Evolutionary conservation across 2,888 invertebrate species (phyloP), one percentile per base, ranked within the genome.

Genomic region (Creontiades dilutus): DNA sequence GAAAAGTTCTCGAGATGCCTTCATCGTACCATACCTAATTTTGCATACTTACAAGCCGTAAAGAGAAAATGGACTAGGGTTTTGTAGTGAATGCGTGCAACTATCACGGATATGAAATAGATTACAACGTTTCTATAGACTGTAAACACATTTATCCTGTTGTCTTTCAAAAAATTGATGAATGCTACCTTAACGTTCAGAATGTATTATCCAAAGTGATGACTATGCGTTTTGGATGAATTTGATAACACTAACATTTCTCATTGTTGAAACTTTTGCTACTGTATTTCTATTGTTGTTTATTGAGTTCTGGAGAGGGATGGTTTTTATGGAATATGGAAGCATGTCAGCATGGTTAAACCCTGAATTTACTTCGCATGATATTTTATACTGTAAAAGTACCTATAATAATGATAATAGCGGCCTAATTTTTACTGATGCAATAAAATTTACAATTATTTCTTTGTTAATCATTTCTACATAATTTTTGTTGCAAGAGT

Each of bases 281-380:
- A 23, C 68, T 19, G 68, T 19, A 12, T 68, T 57, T 16, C n/a
- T n/a, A n/a, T 57, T n/a, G 19, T 57, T 57, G 57, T 5, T 37
- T 37, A 7, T 52, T 52, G 52, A 52, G 52, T 52, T 52, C 37
- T 52, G 52, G 52, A 52, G 16, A 52, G 16, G 14, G 52, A 27
- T 68, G n/a, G 61, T 61, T 11, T 57, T n/a, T 16, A n/a, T 57
- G 14, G 14, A 57, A n/a, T 16, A 68, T 11, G n/a, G 68, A 68
- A 68, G 68, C 68, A 68, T 27, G 68, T 68, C 68, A 23, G 68
- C 68, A 68, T 68, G 68, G 23, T 68, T 68, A 68, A 23, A n/a
- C 37, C 37, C 37, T 37, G 37, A 7, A 37, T 16, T 5, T 57
- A 52, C 61, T 19, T 11, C 12, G 68, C 68, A 68, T 68, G 68